phyloP scores from a whole-genome alignment of 2,797 vertebrate species.

The Etheostoma perlongum region DNA sequence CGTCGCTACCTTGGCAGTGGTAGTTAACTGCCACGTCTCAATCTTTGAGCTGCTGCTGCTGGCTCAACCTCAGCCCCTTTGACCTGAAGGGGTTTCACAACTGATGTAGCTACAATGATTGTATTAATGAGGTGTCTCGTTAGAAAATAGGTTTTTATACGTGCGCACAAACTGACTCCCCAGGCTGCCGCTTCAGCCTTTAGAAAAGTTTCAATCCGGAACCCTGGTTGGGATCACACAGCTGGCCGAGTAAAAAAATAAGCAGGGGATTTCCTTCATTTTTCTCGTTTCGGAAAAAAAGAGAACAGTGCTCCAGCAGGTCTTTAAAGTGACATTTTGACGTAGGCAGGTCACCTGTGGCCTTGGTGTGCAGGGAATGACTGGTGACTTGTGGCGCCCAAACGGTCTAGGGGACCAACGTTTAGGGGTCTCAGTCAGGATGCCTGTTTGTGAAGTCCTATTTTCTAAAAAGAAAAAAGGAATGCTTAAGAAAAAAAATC shows the following conservation, averaged over 20 bases:
- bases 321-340: background rate
- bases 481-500: background rate
- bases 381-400: conserved; percentile 24
- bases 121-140: background rate
- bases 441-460: background rate
- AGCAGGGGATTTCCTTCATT: conserved; percentile 66
- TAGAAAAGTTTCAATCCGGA: conserved; percentile 61
- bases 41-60: conserved; percentile 61
- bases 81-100: conserved; percentile 18
- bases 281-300: conserved; percentile 33
- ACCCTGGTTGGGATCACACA: conserved; percentile 41
- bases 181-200: background rate
- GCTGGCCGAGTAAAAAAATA: conserved; percentile 35
- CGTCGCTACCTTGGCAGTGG: background rate
- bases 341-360: conserved; percentile 35
- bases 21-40: conserved; percentile 92
- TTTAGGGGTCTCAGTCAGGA: background rate
- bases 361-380: conserved; percentile 40
- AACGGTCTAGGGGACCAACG: conserved; percentile 5
- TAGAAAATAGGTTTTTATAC: too few relatives aligned
- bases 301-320: background rate
- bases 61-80: conserved; percentile 15
- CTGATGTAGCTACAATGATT: background rate
- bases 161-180: background rate
- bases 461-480: background rate